A percentile compares a stretch with the other conserved stretches of the same genome.
phyloP scores from a whole-genome alignment of 2,113 vertebrate species.

The Carassius auratus region DNA sequence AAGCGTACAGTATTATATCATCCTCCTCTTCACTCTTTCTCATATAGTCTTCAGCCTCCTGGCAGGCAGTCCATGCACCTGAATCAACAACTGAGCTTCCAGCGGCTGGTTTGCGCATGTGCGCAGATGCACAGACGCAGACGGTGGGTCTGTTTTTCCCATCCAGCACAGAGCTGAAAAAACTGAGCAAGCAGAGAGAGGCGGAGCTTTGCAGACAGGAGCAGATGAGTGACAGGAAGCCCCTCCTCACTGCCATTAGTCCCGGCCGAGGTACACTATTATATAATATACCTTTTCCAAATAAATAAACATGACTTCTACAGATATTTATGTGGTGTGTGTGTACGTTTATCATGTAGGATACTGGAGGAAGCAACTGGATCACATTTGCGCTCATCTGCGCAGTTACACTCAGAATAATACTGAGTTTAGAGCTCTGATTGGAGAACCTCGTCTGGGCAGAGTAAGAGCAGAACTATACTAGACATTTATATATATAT shows the following conservation, averaged over 20 bases:
- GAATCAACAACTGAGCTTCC: constrained; percentile 38
- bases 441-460: constrained; percentile 92
- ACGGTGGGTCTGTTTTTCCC: constrained; percentile 89
- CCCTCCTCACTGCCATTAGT: constrained; percentile 83
- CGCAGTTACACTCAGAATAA: constrained; percentile 91
- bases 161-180: constrained; percentile 80
- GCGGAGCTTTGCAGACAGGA: constrained; percentile 74
- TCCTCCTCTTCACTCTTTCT: neutral
- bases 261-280: constrained; percentile 86
- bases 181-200: constrained; percentile 72
- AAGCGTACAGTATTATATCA: neutral
- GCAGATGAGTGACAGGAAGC: constrained; percentile 76
- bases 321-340: neutral
- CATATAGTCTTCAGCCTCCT: constrained; percentile 59
- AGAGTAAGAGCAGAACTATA: constrained; percentile 73
- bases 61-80: constrained; percentile 66
- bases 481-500: neutral
- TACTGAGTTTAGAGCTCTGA: constrained; percentile 84
- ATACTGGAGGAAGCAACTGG: constrained; percentile 94
- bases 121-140: constrained; percentile 80
- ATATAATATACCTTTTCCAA: neutral
- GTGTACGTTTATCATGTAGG: constrained; percentile 73
- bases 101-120: constrained; percentile 41
- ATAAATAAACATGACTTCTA: constrained; percentile 68
- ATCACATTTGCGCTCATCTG: constrained; percentile 91